Conservation (phyloP, 2,113 vertebrate genomes). For the Gallinago jamesoni region DNA sequence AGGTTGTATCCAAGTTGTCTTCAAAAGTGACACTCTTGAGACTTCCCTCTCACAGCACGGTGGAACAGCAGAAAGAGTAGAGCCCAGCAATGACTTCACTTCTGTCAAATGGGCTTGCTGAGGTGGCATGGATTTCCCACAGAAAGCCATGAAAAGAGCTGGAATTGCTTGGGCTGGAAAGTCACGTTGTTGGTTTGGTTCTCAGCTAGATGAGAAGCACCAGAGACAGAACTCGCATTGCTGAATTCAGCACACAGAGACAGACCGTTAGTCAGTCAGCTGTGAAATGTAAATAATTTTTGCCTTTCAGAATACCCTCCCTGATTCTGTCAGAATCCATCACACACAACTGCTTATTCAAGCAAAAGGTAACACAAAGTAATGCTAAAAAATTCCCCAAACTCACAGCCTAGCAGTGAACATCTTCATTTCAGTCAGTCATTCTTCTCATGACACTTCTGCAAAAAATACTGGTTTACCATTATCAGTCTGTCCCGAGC, state of each 20-base stretch:
- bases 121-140: not conserved
- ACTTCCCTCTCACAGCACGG: not conserved
- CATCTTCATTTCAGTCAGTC: not conserved
- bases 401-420: not conserved
- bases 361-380: slow-evolving; percentile 28
- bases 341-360: slow-evolving; percentile 29
- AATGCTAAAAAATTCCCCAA: not conserved
- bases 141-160: not conserved
- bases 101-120: not conserved
- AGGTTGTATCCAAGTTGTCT: not conserved
- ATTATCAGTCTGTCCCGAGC: not conserved
- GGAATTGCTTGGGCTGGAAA: not conserved
- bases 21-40: not conserved
- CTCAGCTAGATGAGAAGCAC: not conserved
- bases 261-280: slow-evolving; percentile 4
- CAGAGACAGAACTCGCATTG: not conserved
- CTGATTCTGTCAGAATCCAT: slow-evolving; percentile 54
- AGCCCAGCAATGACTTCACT: not conserved
- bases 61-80: not conserved
- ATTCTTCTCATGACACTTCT: not conserved
- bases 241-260: not conserved
- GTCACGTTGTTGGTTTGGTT: not conserved
- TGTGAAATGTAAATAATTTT: slow-evolving; percentile 66
- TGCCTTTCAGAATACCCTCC: slow-evolving; percentile 58
- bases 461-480: not conserved